Conservation (phyloP, 2,888 invertebrate genomes). For the Leptodirus hochenwartii region DNA sequence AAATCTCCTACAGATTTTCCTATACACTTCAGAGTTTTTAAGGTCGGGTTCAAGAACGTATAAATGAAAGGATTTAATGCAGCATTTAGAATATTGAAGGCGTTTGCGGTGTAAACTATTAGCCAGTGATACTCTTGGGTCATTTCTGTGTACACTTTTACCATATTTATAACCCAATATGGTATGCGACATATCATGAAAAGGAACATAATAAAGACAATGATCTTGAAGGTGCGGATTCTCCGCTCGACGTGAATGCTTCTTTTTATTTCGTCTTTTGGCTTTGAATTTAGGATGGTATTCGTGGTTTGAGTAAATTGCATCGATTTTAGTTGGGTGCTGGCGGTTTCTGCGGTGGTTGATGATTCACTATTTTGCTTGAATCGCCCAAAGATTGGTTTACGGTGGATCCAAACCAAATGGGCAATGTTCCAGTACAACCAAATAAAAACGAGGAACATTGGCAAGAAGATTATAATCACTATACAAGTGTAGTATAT, state of each 20-base stretch:
- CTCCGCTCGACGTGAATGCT: constrained; percentile 25
- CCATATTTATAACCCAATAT: constrained; percentile 32
- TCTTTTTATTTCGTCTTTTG: constrained; percentile 12
- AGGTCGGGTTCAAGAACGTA: constrained; percentile 35
- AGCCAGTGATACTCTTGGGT: constrained; percentile 22
- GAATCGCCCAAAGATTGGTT: constrained; percentile 15
- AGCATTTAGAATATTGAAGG: constrained; percentile 33
- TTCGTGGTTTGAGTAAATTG: constrained; percentile 3
- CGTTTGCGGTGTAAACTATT: constrained; percentile 30
- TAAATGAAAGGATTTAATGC: constrained; percentile 40
- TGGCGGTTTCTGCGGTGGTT: constrained; percentile 12
- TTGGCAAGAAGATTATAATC: constrained; percentile 28
- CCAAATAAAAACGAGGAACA: constrained; percentile 30
- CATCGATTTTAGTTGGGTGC: constrained; percentile 8
- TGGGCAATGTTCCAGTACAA: constrained; percentile 31
- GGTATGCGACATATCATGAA: constrained; percentile 35
- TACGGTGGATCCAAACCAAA: constrained; percentile 31
- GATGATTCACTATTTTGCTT: constrained; percentile 7
- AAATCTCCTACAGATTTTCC: constrained; percentile 17
- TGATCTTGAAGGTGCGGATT: constrained; percentile 35
- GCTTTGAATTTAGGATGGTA: background rate
- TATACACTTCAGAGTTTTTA: constrained; percentile 18
- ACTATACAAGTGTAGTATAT: constrained; percentile 19
- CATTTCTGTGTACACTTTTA: constrained; percentile 23
- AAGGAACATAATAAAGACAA: constrained; percentile 33